These are phyloP conservation scores for Tilapia sparmanii DNA, from an alignment of 2,113 vertebrate species.

Conservation along the genomic window DNA sequence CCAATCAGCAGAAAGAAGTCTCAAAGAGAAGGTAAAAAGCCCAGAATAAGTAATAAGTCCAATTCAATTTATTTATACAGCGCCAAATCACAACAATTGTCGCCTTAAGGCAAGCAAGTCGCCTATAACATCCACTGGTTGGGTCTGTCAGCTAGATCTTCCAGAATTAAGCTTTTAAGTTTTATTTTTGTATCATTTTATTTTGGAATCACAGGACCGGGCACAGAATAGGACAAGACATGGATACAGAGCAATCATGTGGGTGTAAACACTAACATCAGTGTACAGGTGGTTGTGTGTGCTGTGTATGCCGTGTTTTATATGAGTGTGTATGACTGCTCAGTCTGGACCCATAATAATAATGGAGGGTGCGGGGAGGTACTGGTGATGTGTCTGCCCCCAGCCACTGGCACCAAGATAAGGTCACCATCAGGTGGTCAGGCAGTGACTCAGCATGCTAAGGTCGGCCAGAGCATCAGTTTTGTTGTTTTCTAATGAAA, in stretches of 20 bases:
- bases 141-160: neutral
- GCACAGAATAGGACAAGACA: neutral
- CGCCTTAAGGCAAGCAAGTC: neutral
- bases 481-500: neutral
- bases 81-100: neutral
- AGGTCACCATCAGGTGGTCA: neutral
- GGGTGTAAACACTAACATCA: neutral
- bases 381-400: neutral
- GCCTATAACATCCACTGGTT: neutral
- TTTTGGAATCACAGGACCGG: neutral
- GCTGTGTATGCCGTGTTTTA: neutral
- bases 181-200: neutral
- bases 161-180: neutral
- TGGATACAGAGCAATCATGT: neutral
- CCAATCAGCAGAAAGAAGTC: neutral
- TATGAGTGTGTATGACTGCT: neutral
- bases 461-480: neutral
- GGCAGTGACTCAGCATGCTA: neutral
- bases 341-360: neutral
- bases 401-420: neutral
- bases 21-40: neutral
- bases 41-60: neutral
- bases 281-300: neutral
- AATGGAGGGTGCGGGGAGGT: neutral
- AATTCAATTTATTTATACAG: neutral